Percentiles rank a stretch among this genome's conserved stretches.
phyloP scores from a whole-genome alignment of 2,797 vertebrate species.

The Taenioides sp. region DNA sequence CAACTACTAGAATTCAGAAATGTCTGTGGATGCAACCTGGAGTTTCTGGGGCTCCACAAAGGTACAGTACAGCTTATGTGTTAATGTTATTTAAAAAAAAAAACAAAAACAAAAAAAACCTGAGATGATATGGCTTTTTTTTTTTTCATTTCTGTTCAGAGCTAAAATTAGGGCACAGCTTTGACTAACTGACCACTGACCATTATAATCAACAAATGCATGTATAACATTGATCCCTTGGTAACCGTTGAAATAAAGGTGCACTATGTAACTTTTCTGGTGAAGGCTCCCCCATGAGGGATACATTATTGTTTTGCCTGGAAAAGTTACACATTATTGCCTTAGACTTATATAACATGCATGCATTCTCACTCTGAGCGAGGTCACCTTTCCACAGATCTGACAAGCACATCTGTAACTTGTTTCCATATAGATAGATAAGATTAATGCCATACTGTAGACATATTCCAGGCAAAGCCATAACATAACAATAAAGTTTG shows the following conservation, averaged over 20 bases:
- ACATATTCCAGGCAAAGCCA: too few relatives aligned
- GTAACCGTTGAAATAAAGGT: background rate
- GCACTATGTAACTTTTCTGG: background rate
- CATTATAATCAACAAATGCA: background rate
- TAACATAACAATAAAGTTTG: constrained; percentile 4
- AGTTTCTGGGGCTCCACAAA: constrained; percentile 1
- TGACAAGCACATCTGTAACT: too few relatives aligned
- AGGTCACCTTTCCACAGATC: too few relatives aligned
- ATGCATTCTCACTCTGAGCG: too few relatives aligned
- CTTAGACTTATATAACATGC: too few relatives aligned
- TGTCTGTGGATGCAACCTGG: constrained; percentile 11
- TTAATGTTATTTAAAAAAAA: too few relatives aligned
- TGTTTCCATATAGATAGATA: too few relatives aligned
- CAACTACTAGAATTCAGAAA: constrained; percentile 25
- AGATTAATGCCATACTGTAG: too few relatives aligned
- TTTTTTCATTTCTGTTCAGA: background rate
- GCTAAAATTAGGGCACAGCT: background rate
- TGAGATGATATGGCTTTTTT: background rate
- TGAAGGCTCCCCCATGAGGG: too few relatives aligned
- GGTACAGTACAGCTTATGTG: background rate
- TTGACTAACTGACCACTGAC: background rate
- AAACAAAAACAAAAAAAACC: background rate
- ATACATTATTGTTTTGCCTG: too few relatives aligned
- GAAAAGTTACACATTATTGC: too few relatives aligned
- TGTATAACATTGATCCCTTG: background rate